Percentiles rank a stretch among this genome's conserved stretches.
Conservation (phyloP, 2,113 vertebrate genomes). For the Pogona vitticeps region DNA sequence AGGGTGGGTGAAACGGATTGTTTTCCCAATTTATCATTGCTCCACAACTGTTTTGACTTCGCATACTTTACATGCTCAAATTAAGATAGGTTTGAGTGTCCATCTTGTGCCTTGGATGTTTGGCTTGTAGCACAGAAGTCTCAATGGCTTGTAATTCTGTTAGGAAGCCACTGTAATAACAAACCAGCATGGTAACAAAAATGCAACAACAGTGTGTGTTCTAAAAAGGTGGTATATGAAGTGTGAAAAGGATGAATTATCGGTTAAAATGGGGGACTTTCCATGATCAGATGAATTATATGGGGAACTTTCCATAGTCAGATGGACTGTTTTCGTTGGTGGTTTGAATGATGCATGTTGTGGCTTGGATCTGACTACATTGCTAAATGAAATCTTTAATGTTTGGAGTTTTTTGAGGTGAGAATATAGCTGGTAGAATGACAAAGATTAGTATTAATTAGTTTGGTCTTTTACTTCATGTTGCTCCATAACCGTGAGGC, state of each 20-base stretch:
- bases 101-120: not conserved
- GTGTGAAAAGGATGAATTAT: not conserved
- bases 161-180: not conserved
- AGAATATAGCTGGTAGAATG: not conserved
- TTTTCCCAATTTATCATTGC: fast-evolving
- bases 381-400: fast-evolving
- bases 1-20: slow-evolving; percentile 75
- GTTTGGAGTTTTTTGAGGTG: not conserved
- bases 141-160: not conserved
- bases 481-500: not conserved
- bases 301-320: not conserved
- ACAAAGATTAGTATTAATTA: not conserved
- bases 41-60: fast-evolving
- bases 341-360: not conserved
- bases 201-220: not conserved
- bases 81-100: not conserved
- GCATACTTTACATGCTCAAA: fast-evolving
- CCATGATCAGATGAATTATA: fast-evolving
- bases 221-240: not conserved
- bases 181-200: not conserved
- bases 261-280: not conserved
- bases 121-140: not conserved
- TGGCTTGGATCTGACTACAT: not conserved
- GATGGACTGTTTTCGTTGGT: fast-evolving
- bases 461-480: fast-evolving